phyloP scores from a whole-genome alignment of 2,888 invertebrate species.

The Aleiodes testaceus region DNA sequence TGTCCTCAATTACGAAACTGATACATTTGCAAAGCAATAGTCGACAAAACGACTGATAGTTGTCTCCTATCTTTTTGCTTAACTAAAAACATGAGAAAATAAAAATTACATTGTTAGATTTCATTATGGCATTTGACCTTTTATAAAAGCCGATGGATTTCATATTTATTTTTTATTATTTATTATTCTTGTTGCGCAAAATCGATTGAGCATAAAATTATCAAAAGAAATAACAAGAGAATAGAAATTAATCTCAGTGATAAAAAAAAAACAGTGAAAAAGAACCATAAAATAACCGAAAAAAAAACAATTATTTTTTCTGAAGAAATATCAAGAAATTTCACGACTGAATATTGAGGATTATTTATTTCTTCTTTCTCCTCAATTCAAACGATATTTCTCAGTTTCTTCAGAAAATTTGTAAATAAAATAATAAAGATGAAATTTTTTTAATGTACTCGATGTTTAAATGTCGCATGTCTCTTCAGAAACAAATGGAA shows the following conservation, averaged over 20 bases:
- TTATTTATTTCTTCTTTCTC: neutral
- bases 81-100: neutral
- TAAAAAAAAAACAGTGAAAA: neutral
- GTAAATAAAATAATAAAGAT: constrained; percentile 24
- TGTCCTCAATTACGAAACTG: constrained; percentile 56
- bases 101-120: constrained; percentile 47
- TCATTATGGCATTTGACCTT: constrained; percentile 61
- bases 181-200: constrained; percentile 57
- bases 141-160: constrained; percentile 47
- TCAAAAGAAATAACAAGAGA: constrained; percentile 6
- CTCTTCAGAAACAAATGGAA: constrained; percentile 49
- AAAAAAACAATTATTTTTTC: constrained; percentile 8
- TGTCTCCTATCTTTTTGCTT: constrained; percentile 4
- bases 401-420: neutral
- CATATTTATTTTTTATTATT: neutral
- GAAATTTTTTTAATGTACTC: constrained; percentile 54
- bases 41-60: constrained; percentile 47
- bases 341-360: neutral
- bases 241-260: constrained; percentile 9
- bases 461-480: constrained; percentile 70
- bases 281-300: neutral
- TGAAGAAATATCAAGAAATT: neutral
- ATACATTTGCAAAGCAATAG: constrained; percentile 56
- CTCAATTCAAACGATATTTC: neutral
- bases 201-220: constrained; percentile 20